Percentiles rank a stretch among this genome's conserved stretches.
Conservation (phyloP, 2,797 vertebrate genomes). For the Miichthys miiuy region DNA sequence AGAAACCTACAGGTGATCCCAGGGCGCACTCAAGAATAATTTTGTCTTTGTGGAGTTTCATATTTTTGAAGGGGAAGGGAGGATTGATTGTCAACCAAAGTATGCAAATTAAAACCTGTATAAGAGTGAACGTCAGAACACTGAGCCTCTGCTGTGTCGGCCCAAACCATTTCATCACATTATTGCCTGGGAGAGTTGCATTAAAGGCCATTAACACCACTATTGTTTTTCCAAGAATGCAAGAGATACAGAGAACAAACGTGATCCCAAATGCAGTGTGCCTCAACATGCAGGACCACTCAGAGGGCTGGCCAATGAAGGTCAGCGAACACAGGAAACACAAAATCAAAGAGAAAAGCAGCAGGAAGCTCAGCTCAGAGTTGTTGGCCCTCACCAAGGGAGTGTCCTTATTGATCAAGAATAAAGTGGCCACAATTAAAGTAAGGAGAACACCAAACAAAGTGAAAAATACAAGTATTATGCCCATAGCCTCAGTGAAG, state of each 20-base stretch:
- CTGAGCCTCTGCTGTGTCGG: slow-evolving; percentile 80
- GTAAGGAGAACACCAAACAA: slow-evolving; percentile 78
- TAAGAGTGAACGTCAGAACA: slow-evolving; percentile 75
- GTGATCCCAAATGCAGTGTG: slow-evolving; percentile 83
- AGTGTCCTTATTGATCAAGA: slow-evolving; percentile 75
- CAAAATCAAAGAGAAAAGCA: slow-evolving; percentile 82
- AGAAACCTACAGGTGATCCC: slow-evolving; percentile 78
- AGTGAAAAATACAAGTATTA: slow-evolving; percentile 76
- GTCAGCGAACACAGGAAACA: slow-evolving; percentile 84
- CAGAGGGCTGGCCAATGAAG: slow-evolving; percentile 79
- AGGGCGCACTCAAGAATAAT: slow-evolving; percentile 80
- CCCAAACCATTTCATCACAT: slow-evolving; percentile 85
- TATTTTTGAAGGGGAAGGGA: slow-evolving; percentile 77
- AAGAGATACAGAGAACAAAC: slow-evolving; percentile 84
- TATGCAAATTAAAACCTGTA: slow-evolving; percentile 80
- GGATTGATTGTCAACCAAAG: slow-evolving; percentile 79
- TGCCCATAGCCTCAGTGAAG: slow-evolving; percentile 78
- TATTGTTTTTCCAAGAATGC: slow-evolving; percentile 83
- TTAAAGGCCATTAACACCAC: slow-evolving; percentile 85
- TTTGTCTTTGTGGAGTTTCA: slow-evolving; percentile 72
- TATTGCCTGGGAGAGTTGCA: slow-evolving; percentile 74
- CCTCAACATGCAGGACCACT: slow-evolving; percentile 85
- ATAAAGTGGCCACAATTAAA: slow-evolving; percentile 65
- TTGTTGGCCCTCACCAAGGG: slow-evolving; percentile 83
- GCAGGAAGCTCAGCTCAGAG: slow-evolving; percentile 83